Conservation (phyloP, 2,888 invertebrate genomes). For the Drosophila prostipennis region DNA sequence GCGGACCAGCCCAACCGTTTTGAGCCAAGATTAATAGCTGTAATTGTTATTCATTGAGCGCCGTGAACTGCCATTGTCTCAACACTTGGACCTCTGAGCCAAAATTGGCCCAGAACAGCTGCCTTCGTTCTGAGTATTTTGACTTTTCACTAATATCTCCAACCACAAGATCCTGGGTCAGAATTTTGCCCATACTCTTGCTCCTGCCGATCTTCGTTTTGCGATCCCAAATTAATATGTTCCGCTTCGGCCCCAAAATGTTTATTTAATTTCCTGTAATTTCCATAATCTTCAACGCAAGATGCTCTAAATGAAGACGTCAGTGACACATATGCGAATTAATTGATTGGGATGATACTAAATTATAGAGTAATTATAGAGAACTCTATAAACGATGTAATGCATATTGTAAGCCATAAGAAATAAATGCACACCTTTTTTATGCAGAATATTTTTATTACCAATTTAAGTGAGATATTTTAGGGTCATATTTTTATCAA, state of each 20-base stretch:
- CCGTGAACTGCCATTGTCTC: constrained; percentile 73
- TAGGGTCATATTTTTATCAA: too few species aligned
- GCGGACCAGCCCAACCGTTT: constrained; percentile 51
- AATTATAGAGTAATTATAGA: background rate
- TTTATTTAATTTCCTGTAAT: constrained; percentile 44
- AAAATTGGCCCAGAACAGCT: constrained; percentile 51
- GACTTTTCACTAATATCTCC: constrained; percentile 39
- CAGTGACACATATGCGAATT: constrained; percentile 33
- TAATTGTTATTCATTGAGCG: constrained; percentile 79
- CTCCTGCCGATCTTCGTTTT: background rate
- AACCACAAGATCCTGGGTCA: constrained; percentile 45
- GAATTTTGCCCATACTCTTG: constrained; percentile 21
- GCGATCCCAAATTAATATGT: constrained; percentile 51
- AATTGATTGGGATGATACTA: background rate
- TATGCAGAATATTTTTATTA: too few species aligned
- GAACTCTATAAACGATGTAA: too few species aligned
- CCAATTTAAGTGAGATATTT: too few species aligned
- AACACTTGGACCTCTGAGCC: constrained; percentile 56
- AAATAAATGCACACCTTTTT: too few species aligned
- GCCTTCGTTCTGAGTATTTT: constrained; percentile 16
- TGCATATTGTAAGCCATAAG: too few species aligned
- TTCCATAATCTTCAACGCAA: constrained; percentile 33
- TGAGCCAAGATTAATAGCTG: constrained; percentile 74
- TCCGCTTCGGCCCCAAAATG: constrained; percentile 42
- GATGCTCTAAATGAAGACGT: constrained; percentile 40